These are phyloP conservation scores for Corythaixoides concolor DNA, from an alignment of 2,113 vertebrate species.

Conservation along the genomic window DNA sequence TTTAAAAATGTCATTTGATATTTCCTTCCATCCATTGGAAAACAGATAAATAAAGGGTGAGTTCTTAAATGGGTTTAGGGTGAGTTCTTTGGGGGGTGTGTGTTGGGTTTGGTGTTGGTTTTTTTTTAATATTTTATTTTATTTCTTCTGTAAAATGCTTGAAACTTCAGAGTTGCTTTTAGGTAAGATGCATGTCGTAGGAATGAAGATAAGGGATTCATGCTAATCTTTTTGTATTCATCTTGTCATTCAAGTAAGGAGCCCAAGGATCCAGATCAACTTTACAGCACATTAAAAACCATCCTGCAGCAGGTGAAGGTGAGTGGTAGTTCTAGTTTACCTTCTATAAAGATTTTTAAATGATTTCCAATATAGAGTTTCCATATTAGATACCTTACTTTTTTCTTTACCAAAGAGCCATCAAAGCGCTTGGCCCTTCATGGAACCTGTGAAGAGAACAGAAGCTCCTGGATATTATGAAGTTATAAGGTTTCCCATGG, in stretches of 20 bases:
- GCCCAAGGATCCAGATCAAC: conserved; percentile 93
- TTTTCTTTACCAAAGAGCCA: conserved; percentile 87
- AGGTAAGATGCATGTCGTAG: background rate
- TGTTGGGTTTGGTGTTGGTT: background rate
- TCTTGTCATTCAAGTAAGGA: conserved; percentile 88
- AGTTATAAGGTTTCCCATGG: conserved; percentile 99
- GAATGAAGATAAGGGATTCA: background rate
- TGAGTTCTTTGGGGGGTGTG: background rate
- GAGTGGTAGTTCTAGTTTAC: conserved; percentile 28
- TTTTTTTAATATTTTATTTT: background rate
- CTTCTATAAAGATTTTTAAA: conserved; percentile 32
- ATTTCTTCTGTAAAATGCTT: background rate
- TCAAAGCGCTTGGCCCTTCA: conserved; percentile 99
- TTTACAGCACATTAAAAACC: conserved; percentile 91
- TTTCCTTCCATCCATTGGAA: background rate
- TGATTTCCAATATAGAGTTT: conserved; percentile 59
- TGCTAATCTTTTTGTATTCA: conserved; percentile 14
- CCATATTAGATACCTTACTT: conserved; percentile 69
- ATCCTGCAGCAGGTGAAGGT: conserved; percentile 98
- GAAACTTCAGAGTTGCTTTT: background rate
- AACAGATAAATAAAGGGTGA: background rate
- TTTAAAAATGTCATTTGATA: background rate
- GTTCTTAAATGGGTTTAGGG: background rate
- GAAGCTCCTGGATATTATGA: conserved; percentile 99
- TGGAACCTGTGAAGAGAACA: conserved; percentile 99